Evolutionary conservation across 2,797 vertebrate genomes (phyloP).

Genomic region (Cossypha polioptera): DNA sequence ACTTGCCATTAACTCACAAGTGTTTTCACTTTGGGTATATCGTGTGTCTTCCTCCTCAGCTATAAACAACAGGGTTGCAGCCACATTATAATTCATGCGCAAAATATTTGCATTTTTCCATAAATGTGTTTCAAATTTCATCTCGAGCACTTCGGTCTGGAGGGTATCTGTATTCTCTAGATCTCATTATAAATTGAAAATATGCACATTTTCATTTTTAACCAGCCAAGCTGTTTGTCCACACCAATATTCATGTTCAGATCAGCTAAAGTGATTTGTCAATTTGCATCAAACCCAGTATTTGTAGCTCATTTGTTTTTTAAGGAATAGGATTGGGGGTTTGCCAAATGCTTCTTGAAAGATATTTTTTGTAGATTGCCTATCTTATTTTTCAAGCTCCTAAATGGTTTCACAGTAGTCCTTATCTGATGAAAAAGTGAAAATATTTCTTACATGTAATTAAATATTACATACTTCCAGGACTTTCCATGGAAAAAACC

Average conservation of each 20-base stretch:
- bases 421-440: not conserved
- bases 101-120: constrained; percentile 40
- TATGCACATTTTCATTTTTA: not conserved
- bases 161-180: not conserved
- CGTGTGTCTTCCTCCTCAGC: not conserved
- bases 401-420: not conserved
- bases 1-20: not conserved
- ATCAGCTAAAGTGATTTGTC: not conserved
- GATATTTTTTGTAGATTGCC: not conserved
- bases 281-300: not conserved
- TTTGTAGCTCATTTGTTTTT: not conserved
- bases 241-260: not conserved
- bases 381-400: not conserved
- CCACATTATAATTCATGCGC: not conserved
- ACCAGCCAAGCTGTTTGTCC: not conserved
- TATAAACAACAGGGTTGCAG: not conserved
- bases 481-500: accelerated
- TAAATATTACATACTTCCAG: not conserved
- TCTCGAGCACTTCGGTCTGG: not conserved
- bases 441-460: not conserved
- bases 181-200: constrained; percentile 7
- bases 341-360: not conserved
- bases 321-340: not conserved
- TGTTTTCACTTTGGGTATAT: constrained; percentile 16
- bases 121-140: constrained; percentile 8